Conservation (phyloP, 1,140 invertebrate species). For the Temnothorax nylanderi region DNA sequence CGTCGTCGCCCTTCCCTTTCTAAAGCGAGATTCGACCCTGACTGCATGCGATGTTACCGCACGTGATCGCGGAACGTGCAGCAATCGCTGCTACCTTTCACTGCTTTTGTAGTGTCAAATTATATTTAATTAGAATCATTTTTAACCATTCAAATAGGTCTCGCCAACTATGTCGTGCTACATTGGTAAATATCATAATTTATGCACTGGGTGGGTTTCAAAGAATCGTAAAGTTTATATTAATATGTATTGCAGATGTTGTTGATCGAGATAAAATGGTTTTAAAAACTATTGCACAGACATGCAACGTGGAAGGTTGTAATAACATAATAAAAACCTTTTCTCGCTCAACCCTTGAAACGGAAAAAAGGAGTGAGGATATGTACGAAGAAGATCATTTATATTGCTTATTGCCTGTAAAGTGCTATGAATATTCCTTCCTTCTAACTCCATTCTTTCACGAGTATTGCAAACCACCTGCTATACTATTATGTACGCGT, state of each 20-base stretch:
- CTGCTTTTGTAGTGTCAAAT: too few species aligned
- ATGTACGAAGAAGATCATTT: too few species aligned
- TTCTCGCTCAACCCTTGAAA: too few species aligned
- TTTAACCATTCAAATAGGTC: too few species aligned
- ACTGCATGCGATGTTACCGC: background rate
- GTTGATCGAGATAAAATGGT: background rate
- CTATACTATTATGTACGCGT: background rate
- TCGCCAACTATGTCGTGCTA: background rate
- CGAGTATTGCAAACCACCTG: too few species aligned
- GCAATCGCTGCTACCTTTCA: too few species aligned
- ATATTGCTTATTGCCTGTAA: too few species aligned
- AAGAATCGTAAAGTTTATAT: background rate
- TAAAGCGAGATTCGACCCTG: background rate
- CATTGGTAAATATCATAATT: conserved; percentile 34
- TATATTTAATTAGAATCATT: too few species aligned
- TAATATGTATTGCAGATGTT: background rate
- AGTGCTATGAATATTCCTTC: too few species aligned
- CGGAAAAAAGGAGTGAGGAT: too few species aligned
- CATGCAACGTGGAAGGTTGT: background rate
- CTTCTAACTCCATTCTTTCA: too few species aligned
- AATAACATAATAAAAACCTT: too few species aligned
- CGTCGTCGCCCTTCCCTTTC: background rate
- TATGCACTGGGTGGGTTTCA: background rate
- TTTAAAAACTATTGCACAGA: background rate
- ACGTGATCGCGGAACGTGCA: background rate